Percentiles rank a stretch among this genome's conserved stretches.
Conservation (phyloP, 1,140 invertebrate genomes). For the Ips typographus region DNA sequence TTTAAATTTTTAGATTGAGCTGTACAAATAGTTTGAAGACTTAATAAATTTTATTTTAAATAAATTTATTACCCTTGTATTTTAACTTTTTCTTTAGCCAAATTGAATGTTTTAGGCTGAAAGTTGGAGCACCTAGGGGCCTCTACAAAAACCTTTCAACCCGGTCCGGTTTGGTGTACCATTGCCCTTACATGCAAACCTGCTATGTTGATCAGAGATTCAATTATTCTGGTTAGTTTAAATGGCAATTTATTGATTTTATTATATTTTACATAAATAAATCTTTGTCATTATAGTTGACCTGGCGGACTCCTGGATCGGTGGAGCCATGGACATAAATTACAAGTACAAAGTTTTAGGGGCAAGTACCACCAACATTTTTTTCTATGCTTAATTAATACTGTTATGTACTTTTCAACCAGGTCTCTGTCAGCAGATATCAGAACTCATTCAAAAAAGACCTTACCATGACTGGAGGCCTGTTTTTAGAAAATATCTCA, state of each 20-base stretch:
- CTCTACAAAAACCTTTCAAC: not conserved
- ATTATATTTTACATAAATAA: not conserved
- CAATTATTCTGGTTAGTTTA: slow-evolving; percentile 13
- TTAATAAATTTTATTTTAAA: not conserved
- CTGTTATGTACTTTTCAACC: not conserved
- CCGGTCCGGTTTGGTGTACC: slow-evolving; percentile 12
- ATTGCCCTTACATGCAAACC: slow-evolving; percentile 15
- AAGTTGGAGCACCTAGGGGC: slow-evolving; percentile 15
- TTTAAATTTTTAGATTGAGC: not conserved
- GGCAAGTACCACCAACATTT: slow-evolving; percentile 18
- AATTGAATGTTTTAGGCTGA: slow-evolving; percentile 14
- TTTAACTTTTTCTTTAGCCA: not conserved
- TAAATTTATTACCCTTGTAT: not conserved
- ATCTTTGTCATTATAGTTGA: not conserved
- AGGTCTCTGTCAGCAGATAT: slow-evolving; percentile 1
- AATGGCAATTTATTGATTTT: not conserved
- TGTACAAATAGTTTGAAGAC: not conserved
- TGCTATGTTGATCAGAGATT: slow-evolving; percentile 3
- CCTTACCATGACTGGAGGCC: not conserved
- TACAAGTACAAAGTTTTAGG: slow-evolving; percentile 27
- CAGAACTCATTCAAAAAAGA: not conserved
- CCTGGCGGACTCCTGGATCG: slow-evolving; percentile 39
- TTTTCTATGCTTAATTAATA: not conserved
- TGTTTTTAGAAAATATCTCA: not conserved
- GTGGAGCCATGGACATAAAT: slow-evolving; percentile 43